Evolutionary conservation across 2,888 invertebrate species (phyloP).

Genomic region (Melangyna quadrimaculata): DNA sequence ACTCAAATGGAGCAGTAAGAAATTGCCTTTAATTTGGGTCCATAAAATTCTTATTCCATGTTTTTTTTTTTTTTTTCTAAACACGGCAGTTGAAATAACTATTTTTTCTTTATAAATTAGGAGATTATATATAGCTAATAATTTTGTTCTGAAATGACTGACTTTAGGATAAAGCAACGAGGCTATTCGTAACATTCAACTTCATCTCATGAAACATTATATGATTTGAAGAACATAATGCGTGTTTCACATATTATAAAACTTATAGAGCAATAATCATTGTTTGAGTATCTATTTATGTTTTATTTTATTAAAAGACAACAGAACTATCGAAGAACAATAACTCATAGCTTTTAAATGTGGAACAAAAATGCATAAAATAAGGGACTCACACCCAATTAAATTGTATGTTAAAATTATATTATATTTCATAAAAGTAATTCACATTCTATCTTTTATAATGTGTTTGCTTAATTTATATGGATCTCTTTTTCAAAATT

Average conservation of each 20-base stretch:
- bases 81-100: no score
- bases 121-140: not conserved
- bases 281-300: not conserved
- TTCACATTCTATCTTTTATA: not conserved
- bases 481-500: no score
- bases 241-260: not conserved
- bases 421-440: slow-evolving; percentile 62
- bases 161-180: not conserved
- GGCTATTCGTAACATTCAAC: not conserved
- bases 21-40: no score
- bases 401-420: slow-evolving; percentile 55
- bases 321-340: not conserved
- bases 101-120: no score
- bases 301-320: not conserved
- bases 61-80: no score
- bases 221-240: not conserved
- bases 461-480: no score
- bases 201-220: not conserved
- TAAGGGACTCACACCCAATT: slow-evolving; percentile 52
- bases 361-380: slow-evolving; percentile 54
- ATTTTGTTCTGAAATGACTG: slow-evolving; percentile 37
- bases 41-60: no score
- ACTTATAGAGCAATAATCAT: not conserved
- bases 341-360: slow-evolving; percentile 21
- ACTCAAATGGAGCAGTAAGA: no score